Evolutionary conservation across 1,140 invertebrate genomes (phyloP), one percentile per base, ranked within the genome.

Genomic region (Harlomillsia oculata): DNA sequence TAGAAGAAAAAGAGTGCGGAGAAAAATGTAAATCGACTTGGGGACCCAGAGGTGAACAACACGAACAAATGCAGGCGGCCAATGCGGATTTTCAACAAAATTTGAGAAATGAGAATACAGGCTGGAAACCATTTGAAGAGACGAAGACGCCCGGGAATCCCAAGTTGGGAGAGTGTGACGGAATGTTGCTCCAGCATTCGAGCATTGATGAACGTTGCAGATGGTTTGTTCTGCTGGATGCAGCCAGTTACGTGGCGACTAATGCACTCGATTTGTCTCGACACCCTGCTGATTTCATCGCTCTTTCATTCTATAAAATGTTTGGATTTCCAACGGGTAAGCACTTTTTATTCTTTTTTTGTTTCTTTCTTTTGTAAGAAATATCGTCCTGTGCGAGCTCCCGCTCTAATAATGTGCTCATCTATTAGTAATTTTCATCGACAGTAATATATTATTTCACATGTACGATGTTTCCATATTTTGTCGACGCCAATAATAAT

Each of bases 221-320:
- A 32, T 93, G 88, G 83, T 91, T 79, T 71, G 80, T 88, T 52
- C 69, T 90, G 14, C 70, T 97, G 30, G 94, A 97, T 78, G 88
- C 89, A 3, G 90, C 93, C 1, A 74, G 80, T 37, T 89, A 78
- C 74, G 83, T 82, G 2, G 78, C 83, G n/a, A 89, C 87, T 28
- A 89, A 79, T 71, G 72, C 73, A 18, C 72, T 97, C 41, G 81
- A 97, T 76, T 74, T 97, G 37, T 76, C 77, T 0, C 54, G 67
- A 13, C 75, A 74, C 37, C 80, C 84, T 60, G 86, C 91, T 18
- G 90, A 97, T 72, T 97, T 96, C 77, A 80, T 96, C 0, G 81
- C 80, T 45, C 32, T 97, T 5, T 97, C 94, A 1, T 97, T 97
- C 75, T 97, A 97, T 73, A 98, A 98, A 78, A 89, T 98, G 67